Base-by-base conservation (phyloP, 2,113 vertebrate species). In the Campylomormyrus numenius region DNA sequence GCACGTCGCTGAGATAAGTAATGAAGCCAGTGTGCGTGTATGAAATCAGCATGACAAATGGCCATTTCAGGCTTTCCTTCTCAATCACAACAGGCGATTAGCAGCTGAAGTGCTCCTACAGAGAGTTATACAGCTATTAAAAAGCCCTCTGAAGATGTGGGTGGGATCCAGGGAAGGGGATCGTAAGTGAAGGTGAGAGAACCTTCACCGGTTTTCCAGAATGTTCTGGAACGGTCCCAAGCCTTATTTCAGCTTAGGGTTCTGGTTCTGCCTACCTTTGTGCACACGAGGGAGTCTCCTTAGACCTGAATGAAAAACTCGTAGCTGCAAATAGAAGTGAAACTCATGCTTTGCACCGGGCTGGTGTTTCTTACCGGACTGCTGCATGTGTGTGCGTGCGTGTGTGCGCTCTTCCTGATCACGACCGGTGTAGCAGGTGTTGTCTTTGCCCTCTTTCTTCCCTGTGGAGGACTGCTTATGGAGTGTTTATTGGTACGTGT, bases 71-170 rank as follows among this genome's bases (percentile, higher is more conserved):
- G 92, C 91, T 90, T 90, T 91, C 91, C 90, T 86, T 88, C 93
- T 92, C 90, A 46, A 93, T 93, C 92, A 90, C 90, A 89, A 85
- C 84, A 91, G 91, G 91, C 91, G 91, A 93, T 93, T 91, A 93
- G 90, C 89, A 89, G 92, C 94, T 94, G 92, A 93, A 93, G 89
- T 93, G 91, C 0, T 88, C 87, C 77, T 52, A 49, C 27, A 46
- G 87, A 89, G 91, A 93, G 91, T 94, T 91, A 92, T 92, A 87
- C 87, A 91, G 91, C 93, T 92, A 87, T 93, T 92, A 94, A 92
- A 94, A 94, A 94, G 92, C 94, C 92, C 90, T 90, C 49, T 46
- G 89, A 91, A 91, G 88, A 88, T 91, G 92, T 92, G 91, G 87
- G 9, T 48, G 21, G 42, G 8, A 24, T 84, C 80, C 80, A 84